These are phyloP conservation scores for Eupelmus urozonus DNA, from an alignment of 2,888 invertebrate genomes.

Conservation along the genomic window DNA sequence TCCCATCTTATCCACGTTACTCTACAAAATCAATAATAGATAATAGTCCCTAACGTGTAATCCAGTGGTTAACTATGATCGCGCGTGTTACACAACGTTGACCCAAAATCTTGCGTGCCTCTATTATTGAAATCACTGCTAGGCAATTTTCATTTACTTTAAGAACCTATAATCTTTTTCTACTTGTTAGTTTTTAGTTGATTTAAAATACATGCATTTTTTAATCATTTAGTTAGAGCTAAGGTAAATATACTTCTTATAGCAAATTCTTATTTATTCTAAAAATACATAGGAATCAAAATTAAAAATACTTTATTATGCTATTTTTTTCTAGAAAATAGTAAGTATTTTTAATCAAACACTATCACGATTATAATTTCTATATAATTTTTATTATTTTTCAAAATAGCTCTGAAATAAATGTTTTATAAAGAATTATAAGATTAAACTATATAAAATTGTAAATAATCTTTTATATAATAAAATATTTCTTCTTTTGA, in stretches of 20 bases:
- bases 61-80: conserved; percentile 33
- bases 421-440: neutral
- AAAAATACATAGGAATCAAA: conserved; percentile 1
- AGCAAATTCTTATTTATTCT: neutral
- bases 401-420: neutral
- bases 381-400: no score
- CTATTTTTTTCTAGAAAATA: neutral
- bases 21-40: conserved; percentile 51
- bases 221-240: no score
- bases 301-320: conserved; percentile 10
- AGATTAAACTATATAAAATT: conserved; percentile 17
- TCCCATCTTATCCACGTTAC: conserved; percentile 26
- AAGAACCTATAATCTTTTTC: conserved; percentile 6
- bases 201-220: conserved; percentile 15
- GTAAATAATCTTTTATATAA: neutral
- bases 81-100: conserved; percentile 38
- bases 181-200: neutral
- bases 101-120: conserved; percentile 39
- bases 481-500: conserved; percentile 15
- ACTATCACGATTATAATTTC: no score
- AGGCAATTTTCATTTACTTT: conserved; percentile 13
- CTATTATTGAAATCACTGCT: conserved; percentile 42
- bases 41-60: conserved; percentile 41
- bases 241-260: conserved; percentile 3
- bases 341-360: conserved; percentile 1